Evolutionary conservation across 2,797 vertebrate genomes (phyloP), one percentile per base, ranked within the genome.

Genomic region (Epinephelus awoara): DNA sequence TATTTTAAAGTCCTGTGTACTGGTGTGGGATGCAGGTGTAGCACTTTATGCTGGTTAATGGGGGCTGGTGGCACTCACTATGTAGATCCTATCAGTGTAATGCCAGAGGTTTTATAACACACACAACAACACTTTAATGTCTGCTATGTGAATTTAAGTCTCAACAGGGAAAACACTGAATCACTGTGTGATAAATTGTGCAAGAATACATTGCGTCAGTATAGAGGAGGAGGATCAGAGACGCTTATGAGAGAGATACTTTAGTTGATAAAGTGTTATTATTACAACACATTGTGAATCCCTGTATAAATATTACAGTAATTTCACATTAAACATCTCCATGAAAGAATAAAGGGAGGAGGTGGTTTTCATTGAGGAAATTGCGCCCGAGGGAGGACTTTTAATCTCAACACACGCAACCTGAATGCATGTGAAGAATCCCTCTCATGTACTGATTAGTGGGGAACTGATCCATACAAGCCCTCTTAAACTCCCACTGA

Each of bases 11-110:
- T 49, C 55, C 38, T 72, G 64, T 73, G 67, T 75, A 77, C 75
- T 69, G 79, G 17, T 85, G 71, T 81, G 71, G 55, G 85, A 91
- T 89, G 83, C 83, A 90, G 85, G 85, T 89, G 85, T 67, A 76
- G 77, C 21, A 8, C 72, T 73, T 54, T 69, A 88, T 93, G 92
- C 90, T 82, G 93, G 89, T 83, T 69, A 92, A 92, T 90, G 79
- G 64, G 85, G 88, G 89, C 79, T 90, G 69, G 63, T 81, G 89
- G 83, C 57, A 71, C 71, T 83, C 77, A 77, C 66, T 49, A 6
- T 72, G 67, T 11, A 90, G 91, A 92, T 92, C 34, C 44, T 86
- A 89, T 93, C 92, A 75, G 58, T 23, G 15, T 12, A 40, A 58
- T 34, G 57, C 27, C 54, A 7, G 55, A 44, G 27, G 69, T 44